Percentiles rank a stretch among this genome's conserved stretches.
These are phyloP conservation scores for Channa maculata DNA, from an alignment of 2,113 vertebrate genomes.

Conservation along the genomic window DNA sequence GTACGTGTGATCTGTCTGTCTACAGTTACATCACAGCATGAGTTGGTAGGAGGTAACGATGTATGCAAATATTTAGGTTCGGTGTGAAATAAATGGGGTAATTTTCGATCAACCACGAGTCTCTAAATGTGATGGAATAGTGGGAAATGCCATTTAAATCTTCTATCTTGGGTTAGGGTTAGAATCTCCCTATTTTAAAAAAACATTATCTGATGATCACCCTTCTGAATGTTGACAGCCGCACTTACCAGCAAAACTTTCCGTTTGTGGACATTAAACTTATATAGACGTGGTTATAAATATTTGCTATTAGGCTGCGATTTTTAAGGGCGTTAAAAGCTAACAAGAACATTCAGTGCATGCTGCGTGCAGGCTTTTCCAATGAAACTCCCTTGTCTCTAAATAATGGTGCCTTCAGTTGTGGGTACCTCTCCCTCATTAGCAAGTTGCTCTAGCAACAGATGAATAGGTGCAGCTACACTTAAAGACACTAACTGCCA, in stretches of 20 bases:
- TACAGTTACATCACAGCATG: no score
- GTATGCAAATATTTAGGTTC: no score
- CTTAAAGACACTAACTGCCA: neutral
- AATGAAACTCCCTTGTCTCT: neutral
- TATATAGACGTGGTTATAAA: neutral
- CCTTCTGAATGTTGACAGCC: no score
- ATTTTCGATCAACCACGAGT: no score
- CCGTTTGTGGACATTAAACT: no score
- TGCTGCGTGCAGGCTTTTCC: neutral
- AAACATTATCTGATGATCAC: no score
- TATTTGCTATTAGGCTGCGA: neutral
- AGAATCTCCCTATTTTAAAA: no score
- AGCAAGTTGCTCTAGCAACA: conserved; percentile 27
- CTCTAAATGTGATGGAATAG: no score
- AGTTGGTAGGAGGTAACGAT: no score
- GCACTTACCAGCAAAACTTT: no score
- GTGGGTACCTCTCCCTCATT: conserved; percentile 13
- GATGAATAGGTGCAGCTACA: conserved; percentile 25
- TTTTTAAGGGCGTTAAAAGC: neutral
- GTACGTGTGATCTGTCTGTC: conserved; percentile 76
- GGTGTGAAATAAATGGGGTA: neutral
- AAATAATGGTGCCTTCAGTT: neutral
- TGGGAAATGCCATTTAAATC: no score
- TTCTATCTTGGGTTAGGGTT: no score
- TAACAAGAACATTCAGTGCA: neutral